A percentile compares a stretch with the other conserved stretches of the same genome.
Evolutionary conservation across 2,888 invertebrate genomes (phyloP).

Genomic region (Luperina testacea): DNA sequence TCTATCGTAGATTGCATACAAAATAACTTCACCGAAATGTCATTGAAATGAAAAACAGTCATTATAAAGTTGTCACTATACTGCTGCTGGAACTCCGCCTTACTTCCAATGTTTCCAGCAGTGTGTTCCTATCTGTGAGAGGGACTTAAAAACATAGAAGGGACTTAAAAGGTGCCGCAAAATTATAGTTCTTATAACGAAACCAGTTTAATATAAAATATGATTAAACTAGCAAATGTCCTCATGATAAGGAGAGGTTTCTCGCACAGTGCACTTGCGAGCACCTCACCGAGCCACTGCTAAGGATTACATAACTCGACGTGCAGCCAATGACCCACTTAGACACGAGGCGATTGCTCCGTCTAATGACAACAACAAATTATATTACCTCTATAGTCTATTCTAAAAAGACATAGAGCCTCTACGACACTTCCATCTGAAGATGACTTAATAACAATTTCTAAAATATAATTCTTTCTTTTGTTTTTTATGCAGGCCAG

Average conservation of each 20-base stretch:
- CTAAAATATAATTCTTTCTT: slow-evolving; percentile 11
- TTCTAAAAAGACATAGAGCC: slow-evolving; percentile 34
- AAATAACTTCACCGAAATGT: background rate
- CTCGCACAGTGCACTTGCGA: slow-evolving; percentile 62
- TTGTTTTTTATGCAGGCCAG: background rate
- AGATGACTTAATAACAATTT: background rate
- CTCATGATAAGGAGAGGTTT: slow-evolving; percentile 63
- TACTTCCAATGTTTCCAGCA: background rate
- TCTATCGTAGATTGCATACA: background rate
- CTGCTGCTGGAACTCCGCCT: background rate
- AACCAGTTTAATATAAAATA: slow-evolving; percentile 63
- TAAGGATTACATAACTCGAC: slow-evolving; percentile 83
- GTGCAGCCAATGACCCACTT: slow-evolving; percentile 89
- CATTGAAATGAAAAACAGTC: background rate
- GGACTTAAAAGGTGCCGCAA: slow-evolving; percentile 1
- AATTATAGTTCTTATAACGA: slow-evolving; percentile 54
- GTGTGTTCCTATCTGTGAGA: too few relatives aligned
- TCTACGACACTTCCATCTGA: slow-evolving; percentile 4
- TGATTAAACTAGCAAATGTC: slow-evolving; percentile 66
- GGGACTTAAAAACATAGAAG: background rate
- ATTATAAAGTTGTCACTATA: background rate
- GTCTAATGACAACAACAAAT: slow-evolving; percentile 80
- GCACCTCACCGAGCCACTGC: slow-evolving; percentile 67
- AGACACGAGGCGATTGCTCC: slow-evolving; percentile 74
- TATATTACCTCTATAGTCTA: slow-evolving; percentile 56